These are phyloP conservation scores for Girardinus metallicus DNA, from an alignment of 2,797 vertebrate genomes.

Conservation along the genomic window DNA sequence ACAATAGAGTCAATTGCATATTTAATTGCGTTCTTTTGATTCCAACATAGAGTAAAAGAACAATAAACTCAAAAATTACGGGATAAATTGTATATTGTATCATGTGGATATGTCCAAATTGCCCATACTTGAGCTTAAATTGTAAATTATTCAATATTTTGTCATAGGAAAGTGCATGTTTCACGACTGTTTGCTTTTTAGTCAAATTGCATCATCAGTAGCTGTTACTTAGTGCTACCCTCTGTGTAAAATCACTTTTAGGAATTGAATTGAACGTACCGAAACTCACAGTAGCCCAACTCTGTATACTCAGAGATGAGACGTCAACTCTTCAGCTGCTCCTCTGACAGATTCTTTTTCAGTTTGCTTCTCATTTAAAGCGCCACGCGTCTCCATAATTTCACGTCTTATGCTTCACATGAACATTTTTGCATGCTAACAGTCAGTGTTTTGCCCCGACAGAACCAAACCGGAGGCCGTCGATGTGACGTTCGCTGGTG, in stretches of 20 bases:
- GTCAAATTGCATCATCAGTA: not conserved
- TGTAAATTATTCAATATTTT: not conserved
- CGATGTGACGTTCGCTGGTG: constrained; percentile 99
- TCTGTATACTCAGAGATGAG: not conserved
- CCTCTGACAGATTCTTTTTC: not conserved
- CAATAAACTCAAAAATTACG: no score
- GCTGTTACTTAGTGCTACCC: not conserved
- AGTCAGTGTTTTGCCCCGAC: constrained; percentile 34
- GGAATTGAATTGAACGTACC: not conserved
- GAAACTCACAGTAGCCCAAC: not conserved
- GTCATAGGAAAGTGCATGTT: not conserved
- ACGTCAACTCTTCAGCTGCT: not conserved
- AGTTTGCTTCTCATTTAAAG: not conserved
- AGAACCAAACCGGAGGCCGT: constrained; percentile 99
- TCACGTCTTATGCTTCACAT: not conserved
- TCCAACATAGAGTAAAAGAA: not conserved
- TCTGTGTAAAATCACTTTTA: not conserved
- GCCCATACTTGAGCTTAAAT: not conserved
- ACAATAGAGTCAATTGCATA: not conserved
- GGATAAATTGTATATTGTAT: not conserved
- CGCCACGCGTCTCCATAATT: not conserved
- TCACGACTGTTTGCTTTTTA: not conserved
- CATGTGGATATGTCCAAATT: not conserved
- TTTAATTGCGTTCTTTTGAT: not conserved
- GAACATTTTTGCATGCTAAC: accelerated